These are phyloP conservation scores for Himalopsyche japonica DNA, from an alignment of 2,888 invertebrate genomes.

Conservation along the genomic window DNA sequence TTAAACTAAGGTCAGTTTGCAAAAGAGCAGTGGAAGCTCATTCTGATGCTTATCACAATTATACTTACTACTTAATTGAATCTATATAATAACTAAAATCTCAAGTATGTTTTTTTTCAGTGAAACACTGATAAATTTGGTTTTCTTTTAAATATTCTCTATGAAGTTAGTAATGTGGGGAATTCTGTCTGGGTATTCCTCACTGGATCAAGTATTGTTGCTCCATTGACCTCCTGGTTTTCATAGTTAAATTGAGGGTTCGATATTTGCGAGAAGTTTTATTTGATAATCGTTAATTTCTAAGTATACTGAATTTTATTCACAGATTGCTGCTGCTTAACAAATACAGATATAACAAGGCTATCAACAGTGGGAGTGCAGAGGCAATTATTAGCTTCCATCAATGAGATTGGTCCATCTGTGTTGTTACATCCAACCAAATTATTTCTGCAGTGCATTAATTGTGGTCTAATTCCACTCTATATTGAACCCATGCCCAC, in stretches of 20 bases:
- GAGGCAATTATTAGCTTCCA: slow-evolving; percentile 61
- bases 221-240: not conserved
- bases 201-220: not conserved
- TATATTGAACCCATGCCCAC: slow-evolving; percentile 51
- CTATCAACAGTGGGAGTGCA: slow-evolving; percentile 65
- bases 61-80: too few species aligned
- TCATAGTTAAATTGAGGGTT: not conserved
- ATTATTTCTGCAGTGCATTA: slow-evolving; percentile 60
- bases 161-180: too few species aligned
- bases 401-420: slow-evolving; percentile 64
- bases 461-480: slow-evolving; percentile 64
- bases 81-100: too few species aligned
- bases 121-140: too few species aligned
- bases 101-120: too few species aligned
- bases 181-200: not conserved
- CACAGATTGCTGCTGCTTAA: slow-evolving; percentile 62
- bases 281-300: too few species aligned
- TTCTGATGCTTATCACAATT: too few species aligned
- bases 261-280: too few species aligned
- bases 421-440: slow-evolving; percentile 64
- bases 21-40: too few species aligned
- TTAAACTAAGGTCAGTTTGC: too few species aligned
- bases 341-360: slow-evolving; percentile 54
- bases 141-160: too few species aligned
- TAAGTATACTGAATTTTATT: slow-evolving; percentile 1